A percentile compares a stretch with the other conserved stretches of the same genome.
Evolutionary conservation across 2,113 vertebrate genomes (phyloP).

Genomic region (Oreotrochilus melanogaster): DNA sequence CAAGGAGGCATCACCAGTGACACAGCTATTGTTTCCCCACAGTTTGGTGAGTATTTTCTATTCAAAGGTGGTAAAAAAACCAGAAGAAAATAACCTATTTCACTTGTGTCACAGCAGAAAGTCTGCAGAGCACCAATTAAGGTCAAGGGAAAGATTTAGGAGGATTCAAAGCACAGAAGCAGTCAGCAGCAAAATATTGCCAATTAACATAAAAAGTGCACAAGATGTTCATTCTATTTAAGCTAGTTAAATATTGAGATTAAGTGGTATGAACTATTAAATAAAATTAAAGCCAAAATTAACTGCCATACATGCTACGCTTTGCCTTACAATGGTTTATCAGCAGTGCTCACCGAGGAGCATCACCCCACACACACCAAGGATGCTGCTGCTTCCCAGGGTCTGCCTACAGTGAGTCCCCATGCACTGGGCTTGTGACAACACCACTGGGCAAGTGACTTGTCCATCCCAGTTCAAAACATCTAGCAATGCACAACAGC

Average conservation of each 20-base stretch:
- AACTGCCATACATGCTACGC: background rate
- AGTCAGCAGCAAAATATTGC: constrained; percentile 53
- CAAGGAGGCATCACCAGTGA: background rate
- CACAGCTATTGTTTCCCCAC: background rate
- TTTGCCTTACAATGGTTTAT: background rate
- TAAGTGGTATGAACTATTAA: constrained; percentile 56
- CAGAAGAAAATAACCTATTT: background rate
- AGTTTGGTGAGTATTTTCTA: background rate
- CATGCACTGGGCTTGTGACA: fast-evolving
- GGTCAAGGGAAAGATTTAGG: background rate
- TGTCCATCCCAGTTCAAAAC: background rate
- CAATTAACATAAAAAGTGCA: constrained; percentile 19
- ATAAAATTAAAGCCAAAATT: constrained; percentile 42
- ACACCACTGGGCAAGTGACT: background rate
- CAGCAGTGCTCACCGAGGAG: background rate
- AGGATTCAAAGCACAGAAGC: background rate
- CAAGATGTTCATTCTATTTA: constrained; percentile 29
- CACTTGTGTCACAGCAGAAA: background rate
- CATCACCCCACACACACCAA: background rate
- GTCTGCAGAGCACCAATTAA: background rate
- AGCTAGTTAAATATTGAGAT: constrained; percentile 46
- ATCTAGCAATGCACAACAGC: background rate
- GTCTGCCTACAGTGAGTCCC: fast-evolving
- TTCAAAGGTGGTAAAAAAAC: background rate
- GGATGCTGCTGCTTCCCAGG: fast-evolving